Evolutionary conservation across 1,140 invertebrate species (phyloP).

Genomic region (Papilio machaon): DNA sequence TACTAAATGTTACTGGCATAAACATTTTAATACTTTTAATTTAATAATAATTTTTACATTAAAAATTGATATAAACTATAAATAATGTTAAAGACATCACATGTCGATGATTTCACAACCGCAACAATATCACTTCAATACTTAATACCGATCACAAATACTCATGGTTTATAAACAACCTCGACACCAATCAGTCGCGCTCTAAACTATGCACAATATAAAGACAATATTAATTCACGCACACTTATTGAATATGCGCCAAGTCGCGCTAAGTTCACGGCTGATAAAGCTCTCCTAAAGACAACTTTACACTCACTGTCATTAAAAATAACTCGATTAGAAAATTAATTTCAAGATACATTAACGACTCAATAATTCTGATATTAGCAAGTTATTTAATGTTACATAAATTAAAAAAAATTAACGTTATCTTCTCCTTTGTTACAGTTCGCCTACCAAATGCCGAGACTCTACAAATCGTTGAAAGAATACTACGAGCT

Average conservation of each 20-base stretch:
- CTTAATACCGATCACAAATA: conserved; percentile 63
- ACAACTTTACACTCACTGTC: not conserved
- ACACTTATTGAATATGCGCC: conserved; percentile 46
- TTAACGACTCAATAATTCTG: not conserved
- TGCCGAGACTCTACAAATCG: conserved; percentile 71
- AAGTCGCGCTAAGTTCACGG: conserved; percentile 36
- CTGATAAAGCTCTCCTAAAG: conserved; percentile 12
- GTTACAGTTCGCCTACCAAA: conserved; percentile 74
- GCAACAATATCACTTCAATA: conserved; percentile 58
- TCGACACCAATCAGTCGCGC: conserved; percentile 74
- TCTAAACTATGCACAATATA: conserved; percentile 72
- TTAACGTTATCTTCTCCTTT: conserved; percentile 59
- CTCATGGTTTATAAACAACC: conserved; percentile 65
- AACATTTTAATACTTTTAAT: no score
- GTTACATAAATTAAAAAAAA: not conserved
- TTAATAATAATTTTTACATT: no score
- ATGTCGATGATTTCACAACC: conserved; percentile 49
- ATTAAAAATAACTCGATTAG: not conserved
- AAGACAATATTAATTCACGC: conserved; percentile 63
- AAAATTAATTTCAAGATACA: not conserved
- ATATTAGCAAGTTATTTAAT: not conserved
- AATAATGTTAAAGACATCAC: conserved; percentile 39
- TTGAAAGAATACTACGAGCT: conserved; percentile 65
- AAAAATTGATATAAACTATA: not conserved
- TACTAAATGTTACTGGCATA: no score